Conservation (phyloP, 2,888 invertebrate genomes). For the Himalopsyche japonica region DNA sequence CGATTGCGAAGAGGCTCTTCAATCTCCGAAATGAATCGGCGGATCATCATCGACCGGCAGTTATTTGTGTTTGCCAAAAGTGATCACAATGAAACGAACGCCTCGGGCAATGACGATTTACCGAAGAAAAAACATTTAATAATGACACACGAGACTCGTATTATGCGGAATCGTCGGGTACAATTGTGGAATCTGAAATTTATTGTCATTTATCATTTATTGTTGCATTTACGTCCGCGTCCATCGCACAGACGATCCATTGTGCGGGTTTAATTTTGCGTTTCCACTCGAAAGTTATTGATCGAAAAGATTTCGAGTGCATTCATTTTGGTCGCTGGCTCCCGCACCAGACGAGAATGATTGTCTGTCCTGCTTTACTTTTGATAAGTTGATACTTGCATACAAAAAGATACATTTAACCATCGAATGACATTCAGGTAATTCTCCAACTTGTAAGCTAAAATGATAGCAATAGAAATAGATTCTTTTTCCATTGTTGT, state of each 20-base stretch:
- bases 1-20: background rate
- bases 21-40: background rate
- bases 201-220: conserved; percentile 39
- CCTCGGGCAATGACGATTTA: conserved; percentile 20
- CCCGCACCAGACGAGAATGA: background rate
- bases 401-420: background rate
- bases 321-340: background rate
- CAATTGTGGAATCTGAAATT: conserved; percentile 33
- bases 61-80: background rate
- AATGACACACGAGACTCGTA: conserved; percentile 25
- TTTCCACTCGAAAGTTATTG: conserved; percentile 30
- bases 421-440: background rate
- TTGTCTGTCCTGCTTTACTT: background rate
- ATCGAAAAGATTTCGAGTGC: conserved; percentile 6
- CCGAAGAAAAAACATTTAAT: background rate
- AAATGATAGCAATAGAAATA: background rate
- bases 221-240: conserved; percentile 3
- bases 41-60: background rate
- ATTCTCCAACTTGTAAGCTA: background rate
- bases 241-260: conserved; percentile 4
- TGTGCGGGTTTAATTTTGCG: conserved; percentile 29
- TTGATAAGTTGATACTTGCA: background rate
- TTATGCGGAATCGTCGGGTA: conserved; percentile 37
- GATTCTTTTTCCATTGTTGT: background rate
- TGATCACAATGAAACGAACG: conserved; percentile 17